phyloP scores from a whole-genome alignment of 2,797 vertebrate species.

The Champsocephalus esox region DNA sequence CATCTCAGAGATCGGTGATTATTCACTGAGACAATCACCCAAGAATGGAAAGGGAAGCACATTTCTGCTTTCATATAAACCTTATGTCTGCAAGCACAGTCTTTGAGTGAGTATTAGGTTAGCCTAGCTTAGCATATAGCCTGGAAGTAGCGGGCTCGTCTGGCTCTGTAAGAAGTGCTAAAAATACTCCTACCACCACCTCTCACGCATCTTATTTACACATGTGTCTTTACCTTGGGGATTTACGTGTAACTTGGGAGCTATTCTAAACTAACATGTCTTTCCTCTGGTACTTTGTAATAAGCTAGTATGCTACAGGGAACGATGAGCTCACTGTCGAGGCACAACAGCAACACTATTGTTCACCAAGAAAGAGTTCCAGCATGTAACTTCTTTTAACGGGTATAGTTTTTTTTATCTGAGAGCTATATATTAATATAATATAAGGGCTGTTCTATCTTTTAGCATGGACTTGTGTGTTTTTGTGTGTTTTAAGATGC shows the following conservation, averaged over 20 bases:
- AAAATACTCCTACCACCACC: not conserved
- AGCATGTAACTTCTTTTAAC: no score
- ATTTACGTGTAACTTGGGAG: not conserved
- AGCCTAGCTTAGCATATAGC: not conserved
- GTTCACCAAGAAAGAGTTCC: not conserved
- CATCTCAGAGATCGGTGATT: not conserved
- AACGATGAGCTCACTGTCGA: not conserved
- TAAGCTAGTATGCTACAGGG: no score
- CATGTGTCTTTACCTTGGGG: not conserved
- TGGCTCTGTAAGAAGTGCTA: not conserved
- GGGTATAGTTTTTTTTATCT: no score
- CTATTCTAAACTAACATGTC: not conserved
- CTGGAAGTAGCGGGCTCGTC: not conserved
- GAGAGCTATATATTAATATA: conserved; percentile 1
- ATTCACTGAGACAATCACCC: not conserved
- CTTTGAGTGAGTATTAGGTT: not conserved
- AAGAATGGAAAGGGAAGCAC: not conserved
- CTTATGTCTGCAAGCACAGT: not conserved
- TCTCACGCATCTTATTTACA: not conserved
- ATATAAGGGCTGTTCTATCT: conserved; percentile 1
- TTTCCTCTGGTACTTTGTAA: no score
- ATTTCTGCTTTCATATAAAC: not conserved
- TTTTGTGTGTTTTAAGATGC: conserved; percentile 22
- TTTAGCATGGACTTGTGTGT: conserved; percentile 7
- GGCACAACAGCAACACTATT: not conserved